These are phyloP conservation scores for Jordanella pulchra DNA, from an alignment of 2,797 vertebrate genomes.

Conservation along the genomic window DNA sequence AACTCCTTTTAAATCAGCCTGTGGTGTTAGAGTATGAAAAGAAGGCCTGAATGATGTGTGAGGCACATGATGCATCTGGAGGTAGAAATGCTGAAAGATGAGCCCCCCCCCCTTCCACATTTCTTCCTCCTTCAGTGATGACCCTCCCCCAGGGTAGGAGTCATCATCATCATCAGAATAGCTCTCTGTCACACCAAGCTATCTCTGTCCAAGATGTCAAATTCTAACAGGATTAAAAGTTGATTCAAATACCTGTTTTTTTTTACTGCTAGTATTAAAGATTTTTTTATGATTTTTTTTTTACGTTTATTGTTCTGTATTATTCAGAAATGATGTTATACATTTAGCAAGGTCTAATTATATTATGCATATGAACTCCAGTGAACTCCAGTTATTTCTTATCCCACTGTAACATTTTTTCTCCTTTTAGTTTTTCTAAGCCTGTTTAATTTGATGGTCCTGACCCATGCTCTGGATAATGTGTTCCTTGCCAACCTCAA, in stretches of 20 bases:
- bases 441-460: not conserved
- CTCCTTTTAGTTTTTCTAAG: not conserved
- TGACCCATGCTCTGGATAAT: not conserved
- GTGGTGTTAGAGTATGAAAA: conserved; percentile 69
- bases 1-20: conserved; percentile 81
- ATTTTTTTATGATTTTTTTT: not conserved
- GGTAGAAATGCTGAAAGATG: conserved; percentile 48
- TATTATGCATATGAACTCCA: not conserved
- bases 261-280: not conserved
- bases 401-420: not conserved
- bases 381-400: not conserved
- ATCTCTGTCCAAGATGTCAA: conserved; percentile 67
- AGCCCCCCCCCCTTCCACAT: conserved; percentile 45
- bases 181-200: conserved; percentile 78
- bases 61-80: conserved; percentile 71
- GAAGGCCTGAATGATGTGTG: conserved; percentile 64
- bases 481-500: not conserved
- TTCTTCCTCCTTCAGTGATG: conserved; percentile 65
- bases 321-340: not conserved
- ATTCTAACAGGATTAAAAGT: conserved; percentile 28
- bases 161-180: conserved; percentile 78
- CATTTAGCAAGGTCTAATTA: not conserved
- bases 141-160: conserved; percentile 78
- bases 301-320: too few relatives aligned
- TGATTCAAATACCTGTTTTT: not conserved